phyloP scores from a whole-genome alignment of 2,888 invertebrate species.

The Polydrusus cervinus region DNA sequence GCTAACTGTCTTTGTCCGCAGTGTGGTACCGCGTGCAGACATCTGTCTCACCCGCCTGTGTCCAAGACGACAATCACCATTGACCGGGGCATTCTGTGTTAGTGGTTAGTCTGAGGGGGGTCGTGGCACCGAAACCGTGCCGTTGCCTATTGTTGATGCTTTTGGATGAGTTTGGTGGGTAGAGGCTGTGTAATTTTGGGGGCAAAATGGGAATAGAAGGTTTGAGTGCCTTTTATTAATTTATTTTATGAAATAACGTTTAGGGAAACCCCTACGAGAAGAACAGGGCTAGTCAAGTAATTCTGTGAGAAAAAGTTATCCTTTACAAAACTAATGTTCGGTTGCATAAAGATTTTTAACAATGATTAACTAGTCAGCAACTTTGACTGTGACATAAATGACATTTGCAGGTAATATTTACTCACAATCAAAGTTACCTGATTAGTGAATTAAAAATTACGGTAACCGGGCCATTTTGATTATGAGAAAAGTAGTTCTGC shows the following conservation, averaged over 20 bases:
- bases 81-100: constrained; percentile 73
- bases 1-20: constrained; percentile 71
- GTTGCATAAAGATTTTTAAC: too few species aligned
- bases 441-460: too few species aligned
- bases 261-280: too few species aligned
- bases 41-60: constrained; percentile 69
- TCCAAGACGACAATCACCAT: constrained; percentile 70
- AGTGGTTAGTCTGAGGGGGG: constrained; percentile 59
- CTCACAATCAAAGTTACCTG: too few species aligned
- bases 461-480: too few species aligned
- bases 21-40: constrained; percentile 71
- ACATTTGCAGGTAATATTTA: too few species aligned
- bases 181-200: constrained; percentile 13
- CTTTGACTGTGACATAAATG: too few species aligned
- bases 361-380: too few species aligned
- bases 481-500: too few species aligned
- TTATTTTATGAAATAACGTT: not conserved
- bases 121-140: constrained; percentile 27
- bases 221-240: not conserved
- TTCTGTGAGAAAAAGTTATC: not conserved
- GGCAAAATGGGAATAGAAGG: not conserved
- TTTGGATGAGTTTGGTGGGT: constrained; percentile 28
- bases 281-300: not conserved
- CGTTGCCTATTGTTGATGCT: constrained; percentile 48
- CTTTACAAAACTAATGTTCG: too few species aligned